A percentile compares a stretch with the other conserved stretches of the same genome.
Evolutionary conservation across 2,113 vertebrate species (phyloP).

Genomic region (Gambusia affinis): DNA sequence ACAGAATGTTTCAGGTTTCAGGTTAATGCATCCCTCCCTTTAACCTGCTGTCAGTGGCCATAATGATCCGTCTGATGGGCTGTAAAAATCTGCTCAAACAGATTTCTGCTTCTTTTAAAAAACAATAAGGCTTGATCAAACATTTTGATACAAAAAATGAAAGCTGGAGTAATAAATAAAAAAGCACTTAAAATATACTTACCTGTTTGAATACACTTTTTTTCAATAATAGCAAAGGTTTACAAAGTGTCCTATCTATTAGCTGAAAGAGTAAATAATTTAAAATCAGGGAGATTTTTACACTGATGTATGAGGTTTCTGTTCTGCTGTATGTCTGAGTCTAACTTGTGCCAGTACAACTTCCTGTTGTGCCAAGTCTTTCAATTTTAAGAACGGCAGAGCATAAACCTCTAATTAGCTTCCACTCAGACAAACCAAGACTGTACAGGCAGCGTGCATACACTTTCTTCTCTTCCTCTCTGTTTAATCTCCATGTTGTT

Average conservation of each 20-base stretch:
- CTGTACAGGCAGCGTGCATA: conserved; percentile 35
- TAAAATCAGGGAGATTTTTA: conserved; percentile 15
- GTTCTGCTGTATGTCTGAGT: conserved; percentile 24
- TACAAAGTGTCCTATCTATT: not conserved
- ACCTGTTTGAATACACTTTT: not conserved
- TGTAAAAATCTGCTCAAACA: not conserved
- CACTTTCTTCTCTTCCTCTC: conserved; percentile 29
- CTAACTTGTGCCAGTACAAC: conserved; percentile 21
- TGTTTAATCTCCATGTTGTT: conserved; percentile 70
- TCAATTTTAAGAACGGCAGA: conserved; percentile 47
- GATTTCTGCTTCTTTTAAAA: not conserved
- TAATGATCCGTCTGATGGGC: not conserved
- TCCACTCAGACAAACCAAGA: conserved; percentile 57
- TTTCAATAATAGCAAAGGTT: not conserved
- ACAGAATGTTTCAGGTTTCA: not conserved
- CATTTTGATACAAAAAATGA: too few relatives aligned
- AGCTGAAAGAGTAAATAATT: not conserved
- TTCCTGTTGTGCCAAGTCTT: conserved; percentile 50
- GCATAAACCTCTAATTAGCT: conserved; percentile 68
- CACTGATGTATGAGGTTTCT: conserved; percentile 10
- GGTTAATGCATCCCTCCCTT: too few relatives aligned
- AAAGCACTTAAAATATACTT: not conserved
- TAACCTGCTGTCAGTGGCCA: not conserved
- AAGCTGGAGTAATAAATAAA: too few relatives aligned
- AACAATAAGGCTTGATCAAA: too few relatives aligned